Conservation (phyloP, 2,113 vertebrate species). For the Amazona vittata region DNA sequence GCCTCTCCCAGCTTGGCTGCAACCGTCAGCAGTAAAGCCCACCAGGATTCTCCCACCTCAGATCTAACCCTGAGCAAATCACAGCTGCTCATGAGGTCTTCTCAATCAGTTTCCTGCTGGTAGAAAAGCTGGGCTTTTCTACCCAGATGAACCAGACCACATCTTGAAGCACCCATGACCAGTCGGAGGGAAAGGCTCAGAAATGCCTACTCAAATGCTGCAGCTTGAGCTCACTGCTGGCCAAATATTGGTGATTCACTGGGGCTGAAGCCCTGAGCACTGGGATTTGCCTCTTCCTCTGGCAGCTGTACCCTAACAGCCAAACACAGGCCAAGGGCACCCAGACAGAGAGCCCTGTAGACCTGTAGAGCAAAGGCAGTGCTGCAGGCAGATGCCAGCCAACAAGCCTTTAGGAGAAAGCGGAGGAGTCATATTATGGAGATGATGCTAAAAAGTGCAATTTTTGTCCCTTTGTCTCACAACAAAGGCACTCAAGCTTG, state of each 20-base stretch:
- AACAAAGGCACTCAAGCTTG: background rate
- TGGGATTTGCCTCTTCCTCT: background rate
- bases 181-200: background rate
- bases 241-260: background rate
- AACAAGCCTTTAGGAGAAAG: background rate
- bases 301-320: background rate
- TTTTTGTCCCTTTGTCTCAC: background rate
- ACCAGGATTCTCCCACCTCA: background rate
- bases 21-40: background rate
- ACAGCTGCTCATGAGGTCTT: background rate
- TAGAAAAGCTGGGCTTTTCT: background rate
- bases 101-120: background rate
- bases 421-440: background rate
- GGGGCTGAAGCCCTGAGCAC: background rate
- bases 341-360: background rate
- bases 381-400: background rate
- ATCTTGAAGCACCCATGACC: background rate
- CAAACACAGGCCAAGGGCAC: background rate
- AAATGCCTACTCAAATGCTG: background rate
- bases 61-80: background rate
- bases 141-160: background rate
- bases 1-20: background rate
- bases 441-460: background rate
- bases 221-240: background rate
- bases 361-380: background rate